A percentile compares a stretch with the other conserved stretches of the same genome.
Evolutionary conservation across 2,113 vertebrate species (phyloP).

Genomic region (Phoenicopterus ruber): DNA sequence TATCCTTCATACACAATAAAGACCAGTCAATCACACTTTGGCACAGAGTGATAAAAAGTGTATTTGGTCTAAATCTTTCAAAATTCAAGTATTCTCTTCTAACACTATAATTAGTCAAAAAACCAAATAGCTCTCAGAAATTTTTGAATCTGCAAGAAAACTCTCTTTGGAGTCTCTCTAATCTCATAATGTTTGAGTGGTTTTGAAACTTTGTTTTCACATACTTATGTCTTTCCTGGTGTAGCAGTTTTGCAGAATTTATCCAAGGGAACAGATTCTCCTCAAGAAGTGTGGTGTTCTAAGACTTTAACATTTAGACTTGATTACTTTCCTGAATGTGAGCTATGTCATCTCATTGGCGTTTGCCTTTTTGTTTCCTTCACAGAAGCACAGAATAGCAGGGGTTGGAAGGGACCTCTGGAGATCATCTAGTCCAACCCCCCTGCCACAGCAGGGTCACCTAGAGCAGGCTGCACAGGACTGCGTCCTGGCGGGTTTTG

Average conservation of each 20-base stretch:
- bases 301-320: not conserved
- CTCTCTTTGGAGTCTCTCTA: not conserved
- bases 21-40: not conserved
- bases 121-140: not conserved
- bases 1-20: not conserved
- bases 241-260: not conserved
- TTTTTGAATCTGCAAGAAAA: not conserved
- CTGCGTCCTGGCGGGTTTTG: too few species aligned
- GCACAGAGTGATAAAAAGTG: not conserved
- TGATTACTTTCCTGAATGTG: not conserved
- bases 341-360: not conserved
- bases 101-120: not conserved
- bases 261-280: not conserved
- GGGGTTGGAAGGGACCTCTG: too few species aligned
- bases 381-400: too few species aligned
- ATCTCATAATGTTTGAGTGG: not conserved
- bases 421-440: too few species aligned
- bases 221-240: not conserved
- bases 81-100: not conserved
- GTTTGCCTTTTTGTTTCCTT: not conserved
- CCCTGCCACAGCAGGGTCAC: too few species aligned
- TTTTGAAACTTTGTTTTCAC: not conserved
- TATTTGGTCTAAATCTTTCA: not conserved
- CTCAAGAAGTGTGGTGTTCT: not conserved
- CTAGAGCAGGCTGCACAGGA: too few species aligned